Evolutionary conservation across 2,797 vertebrate genomes (phyloP).

Genomic region (Apodemus agrarius): DNA sequence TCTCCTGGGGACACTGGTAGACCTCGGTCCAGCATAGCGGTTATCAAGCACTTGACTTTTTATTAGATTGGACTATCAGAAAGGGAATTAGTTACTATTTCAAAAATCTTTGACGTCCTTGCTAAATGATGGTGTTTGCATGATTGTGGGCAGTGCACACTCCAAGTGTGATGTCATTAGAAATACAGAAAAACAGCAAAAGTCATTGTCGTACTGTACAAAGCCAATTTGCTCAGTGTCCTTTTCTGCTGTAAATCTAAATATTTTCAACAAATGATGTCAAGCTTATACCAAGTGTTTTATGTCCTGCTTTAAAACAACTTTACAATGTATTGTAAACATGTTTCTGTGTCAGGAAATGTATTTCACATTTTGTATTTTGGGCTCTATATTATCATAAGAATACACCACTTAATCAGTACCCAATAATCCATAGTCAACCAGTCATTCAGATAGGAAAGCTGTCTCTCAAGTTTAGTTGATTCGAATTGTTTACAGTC

Average conservation of each 20-base stretch:
- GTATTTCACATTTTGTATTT: slow-evolving; percentile 28
- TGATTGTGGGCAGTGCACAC: neutral
- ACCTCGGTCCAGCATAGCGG: neutral
- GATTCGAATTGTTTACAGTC: slow-evolving; percentile 24
- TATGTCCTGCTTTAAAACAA: slow-evolving; percentile 15
- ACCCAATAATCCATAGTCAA: neutral
- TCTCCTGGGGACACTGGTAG: neutral
- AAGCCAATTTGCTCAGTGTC: neutral
- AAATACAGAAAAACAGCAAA: slow-evolving; percentile 29
- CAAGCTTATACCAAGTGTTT: neutral
- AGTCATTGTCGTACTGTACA: neutral
- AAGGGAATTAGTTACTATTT: slow-evolving; percentile 25
- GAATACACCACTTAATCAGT: neutral
- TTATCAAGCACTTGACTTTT: neutral
- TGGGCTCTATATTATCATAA: neutral
- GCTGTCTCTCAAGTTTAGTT: slow-evolving; percentile 1
- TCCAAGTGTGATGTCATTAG: neutral
- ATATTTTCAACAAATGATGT: neutral
- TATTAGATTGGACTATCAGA: neutral
- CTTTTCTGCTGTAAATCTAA: slow-evolving; percentile 7
- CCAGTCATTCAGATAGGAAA: slow-evolving; percentile 23
- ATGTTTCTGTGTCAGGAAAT: neutral
- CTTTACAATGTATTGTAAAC: neutral
- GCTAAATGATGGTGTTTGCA: neutral
- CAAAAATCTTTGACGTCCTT: neutral